Base-by-base conservation (phyloP, 2,113 vertebrate species). In the Pristiophorus japonicus region DNA sequence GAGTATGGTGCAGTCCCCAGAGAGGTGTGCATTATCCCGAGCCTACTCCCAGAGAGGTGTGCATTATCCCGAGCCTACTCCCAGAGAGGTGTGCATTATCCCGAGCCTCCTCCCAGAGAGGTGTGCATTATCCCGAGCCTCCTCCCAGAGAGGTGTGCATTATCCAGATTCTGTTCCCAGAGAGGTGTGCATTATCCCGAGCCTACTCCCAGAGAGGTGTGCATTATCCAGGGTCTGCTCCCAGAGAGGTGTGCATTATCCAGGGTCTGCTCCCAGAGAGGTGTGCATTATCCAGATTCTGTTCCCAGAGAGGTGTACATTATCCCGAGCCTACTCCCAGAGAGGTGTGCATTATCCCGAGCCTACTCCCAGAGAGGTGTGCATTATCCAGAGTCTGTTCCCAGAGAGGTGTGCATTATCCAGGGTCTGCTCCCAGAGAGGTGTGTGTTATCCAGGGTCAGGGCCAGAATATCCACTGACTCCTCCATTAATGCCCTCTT, bases 391-490 rank as follows among this genome's bases (percentile, higher is more conserved):
- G n/a, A n/a, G n/a, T n/a, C n/a, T n/a, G 11, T 75, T 38, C 42
- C 10, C 38, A 42, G 16, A 3, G 16, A 84, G 38, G 38, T 84
- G 78, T 18, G 38, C 16, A 42, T 81, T n/a, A n/a, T n/a, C n/a
- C n/a, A n/a, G n/a, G n/a, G n/a, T n/a, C n/a, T n/a, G n/a, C n/a
- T n/a, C 42, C 10, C 38, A 42, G 16, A 3, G 16, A 84, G 38
- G 38, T 84, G 78, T 18, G 38, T 4, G 20, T 81, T n/a, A n/a
- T n/a, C n/a, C n/a, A n/a, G n/a, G n/a, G n/a, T n/a, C n/a, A n/a
- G n/a, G n/a, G n/a, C n/a, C n/a, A n/a, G n/a, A n/a, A 24, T 27
- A 0, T 51, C 14, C 0, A 0, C 84, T 8, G 22, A 0, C 10
- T 10, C 45, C 7, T 38, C 5, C 73, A 7, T 51, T 20, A 22